Percentiles rank a stretch among this genome's conserved stretches.
These are phyloP conservation scores for Enteromius viviparus DNA, from an alignment of 2,797 vertebrate species.

Conservation along the genomic window DNA sequence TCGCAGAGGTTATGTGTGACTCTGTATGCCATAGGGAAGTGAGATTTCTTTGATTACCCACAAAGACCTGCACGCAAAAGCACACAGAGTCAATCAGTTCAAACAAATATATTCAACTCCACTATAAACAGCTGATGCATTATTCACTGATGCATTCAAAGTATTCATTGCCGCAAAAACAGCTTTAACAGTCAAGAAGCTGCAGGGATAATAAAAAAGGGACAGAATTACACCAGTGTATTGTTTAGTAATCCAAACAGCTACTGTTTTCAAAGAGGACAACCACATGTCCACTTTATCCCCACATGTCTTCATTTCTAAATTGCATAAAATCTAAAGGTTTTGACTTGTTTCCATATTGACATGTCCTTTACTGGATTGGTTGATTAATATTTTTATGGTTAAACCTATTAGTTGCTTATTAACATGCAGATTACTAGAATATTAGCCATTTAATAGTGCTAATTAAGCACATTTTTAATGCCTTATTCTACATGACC, in stretches of 20 bases:
- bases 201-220: not conserved
- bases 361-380: not conserved
- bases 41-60: constrained; percentile 59
- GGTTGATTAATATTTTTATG: not conserved
- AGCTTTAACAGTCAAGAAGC: not conserved
- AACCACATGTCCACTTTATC: not conserved
- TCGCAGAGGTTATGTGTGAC: constrained; percentile 65
- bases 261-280: not conserved
- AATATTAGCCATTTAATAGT: too few species aligned
- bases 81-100: not conserved
- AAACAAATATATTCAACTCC: not conserved
- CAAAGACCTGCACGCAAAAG: not conserved
- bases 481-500: too few species aligned
- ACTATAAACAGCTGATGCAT: not conserved
- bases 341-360: not conserved
- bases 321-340: not conserved
- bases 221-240: not conserved
- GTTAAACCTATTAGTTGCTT: too few species aligned
- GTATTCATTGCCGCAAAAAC: not conserved
- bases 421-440: too few species aligned
- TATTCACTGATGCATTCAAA: not conserved
- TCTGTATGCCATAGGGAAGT: constrained; percentile 63
- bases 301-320: not conserved
- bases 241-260: not conserved
- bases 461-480: too few species aligned